Evolutionary conservation across 2,797 vertebrate species (phyloP).

Genomic region (Paguma larvata): DNA sequence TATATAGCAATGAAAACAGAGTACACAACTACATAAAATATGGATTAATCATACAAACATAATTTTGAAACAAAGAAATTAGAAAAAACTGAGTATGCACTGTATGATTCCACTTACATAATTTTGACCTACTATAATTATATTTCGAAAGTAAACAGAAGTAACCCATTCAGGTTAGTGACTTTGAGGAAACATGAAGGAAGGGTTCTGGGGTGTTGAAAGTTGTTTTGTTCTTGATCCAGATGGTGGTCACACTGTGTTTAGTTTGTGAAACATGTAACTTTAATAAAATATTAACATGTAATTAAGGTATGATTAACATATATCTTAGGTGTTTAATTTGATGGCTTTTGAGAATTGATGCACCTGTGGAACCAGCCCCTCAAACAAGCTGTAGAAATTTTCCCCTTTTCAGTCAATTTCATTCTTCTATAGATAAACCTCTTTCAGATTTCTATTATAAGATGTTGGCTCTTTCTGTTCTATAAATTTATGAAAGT

Average conservation of each 20-base stretch:
- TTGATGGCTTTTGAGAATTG: background rate
- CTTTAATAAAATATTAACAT: background rate
- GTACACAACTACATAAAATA: background rate
- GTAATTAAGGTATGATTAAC: background rate
- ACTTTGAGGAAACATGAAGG: background rate
- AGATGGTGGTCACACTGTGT: background rate
- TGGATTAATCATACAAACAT: background rate
- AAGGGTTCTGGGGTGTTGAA: background rate
- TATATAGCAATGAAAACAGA: background rate
- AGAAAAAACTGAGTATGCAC: background rate
- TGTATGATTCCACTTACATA: background rate
- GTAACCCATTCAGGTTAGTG: background rate
- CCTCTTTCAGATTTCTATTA: background rate
- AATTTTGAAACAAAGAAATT: background rate
- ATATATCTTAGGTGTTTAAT: background rate
- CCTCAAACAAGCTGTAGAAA: background rate
- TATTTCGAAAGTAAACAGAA: background rate
- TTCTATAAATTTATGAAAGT: background rate
- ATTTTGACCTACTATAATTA: background rate
- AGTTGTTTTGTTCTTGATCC: background rate
- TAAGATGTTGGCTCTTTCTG: background rate
- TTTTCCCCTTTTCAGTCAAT: background rate
- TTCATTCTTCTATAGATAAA: background rate
- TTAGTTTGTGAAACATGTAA: constrained; percentile 3
- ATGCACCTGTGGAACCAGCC: background rate